phyloP scores from a whole-genome alignment of 2,888 invertebrate species.

The Dicranocentrus wangi region DNA sequence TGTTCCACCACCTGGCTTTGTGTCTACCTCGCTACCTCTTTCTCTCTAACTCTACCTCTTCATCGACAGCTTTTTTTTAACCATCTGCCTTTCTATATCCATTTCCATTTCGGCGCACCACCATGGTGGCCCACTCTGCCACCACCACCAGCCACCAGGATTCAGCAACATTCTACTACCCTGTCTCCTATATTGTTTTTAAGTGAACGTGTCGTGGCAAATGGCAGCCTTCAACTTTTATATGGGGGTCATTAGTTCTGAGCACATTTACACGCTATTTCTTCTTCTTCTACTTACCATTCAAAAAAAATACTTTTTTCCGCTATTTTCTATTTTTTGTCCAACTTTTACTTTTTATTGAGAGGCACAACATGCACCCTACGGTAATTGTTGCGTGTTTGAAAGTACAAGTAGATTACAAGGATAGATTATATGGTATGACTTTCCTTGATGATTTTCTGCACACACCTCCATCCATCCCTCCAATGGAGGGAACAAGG shows the following conservation, averaged over 20 bases:
- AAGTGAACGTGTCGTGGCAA: slow-evolving; percentile 27
- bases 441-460: slow-evolving; percentile 14
- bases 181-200: background rate
- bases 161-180: no score
- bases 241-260: slow-evolving; percentile 36
- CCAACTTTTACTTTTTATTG: background rate
- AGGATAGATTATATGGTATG: slow-evolving; percentile 25
- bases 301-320: slow-evolving; percentile 8
- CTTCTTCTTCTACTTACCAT: no score
- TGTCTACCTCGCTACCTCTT: background rate
- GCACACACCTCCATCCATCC: no score
- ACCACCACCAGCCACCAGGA: no score
- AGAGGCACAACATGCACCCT: background rate
- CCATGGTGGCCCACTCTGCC: no score
- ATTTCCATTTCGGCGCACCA: no score
- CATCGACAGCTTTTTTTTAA: background rate
- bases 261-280: slow-evolving; percentile 35
- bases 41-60: background rate
- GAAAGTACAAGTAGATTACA: slow-evolving; percentile 12
- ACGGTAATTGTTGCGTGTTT: slow-evolving; percentile 14
- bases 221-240: slow-evolving; percentile 40
- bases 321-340: background rate
- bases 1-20: slow-evolving; percentile 2
- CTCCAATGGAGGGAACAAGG: no score
- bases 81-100: no score